Base-by-base conservation (phyloP, 2,888 invertebrate genomes). In the Meliscaeva auricollis region DNA sequence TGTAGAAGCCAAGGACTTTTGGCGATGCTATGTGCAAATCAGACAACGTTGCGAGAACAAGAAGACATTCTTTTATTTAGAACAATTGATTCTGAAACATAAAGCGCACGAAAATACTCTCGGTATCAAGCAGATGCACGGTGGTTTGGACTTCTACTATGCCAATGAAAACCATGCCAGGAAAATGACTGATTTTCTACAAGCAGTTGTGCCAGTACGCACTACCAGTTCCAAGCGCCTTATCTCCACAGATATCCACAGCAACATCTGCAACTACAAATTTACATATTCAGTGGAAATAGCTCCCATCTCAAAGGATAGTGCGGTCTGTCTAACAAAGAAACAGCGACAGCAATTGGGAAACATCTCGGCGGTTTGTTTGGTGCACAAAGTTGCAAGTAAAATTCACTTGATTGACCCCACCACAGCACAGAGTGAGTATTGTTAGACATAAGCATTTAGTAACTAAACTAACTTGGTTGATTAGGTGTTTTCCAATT, bases 61-160 rank as follows among this genome's bases (percentile, higher is more conserved):
- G 91, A 99, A 99, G 92, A 99, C 99, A 0, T 97, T 99, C 90
- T 99, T 96, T 91, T 99, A 99, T 90, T 93, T 99, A 89, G 99
- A 99, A 91, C 99, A 99, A 91, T 92, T 99, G 87, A 97, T 99
- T 90, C 93, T 99, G 88, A 99, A 99, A 91, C 97, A 99, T 90
- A 97, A 96, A 89, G 98, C 98, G 0, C 99, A 99, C 92, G 96
- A 96, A 88, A 95, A 96, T 89, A 96, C 98, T 0, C 93, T 97
- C 75, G 97, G 97, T n/a, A 97, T 98, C 73, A 98, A 97, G 92
- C 95, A 96, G 44, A 95, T 95, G 87, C 88, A 93, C 95, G 98
- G 97, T 91, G 99, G 99, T 8, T 92, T 99, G 62, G 99, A 99
- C 92, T 99, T 99, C 91, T 99, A 95, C 92, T 99, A 96, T 91